Evolutionary conservation across 2,888 invertebrate species (phyloP).

Genomic region (Troides oblongomaculatus): DNA sequence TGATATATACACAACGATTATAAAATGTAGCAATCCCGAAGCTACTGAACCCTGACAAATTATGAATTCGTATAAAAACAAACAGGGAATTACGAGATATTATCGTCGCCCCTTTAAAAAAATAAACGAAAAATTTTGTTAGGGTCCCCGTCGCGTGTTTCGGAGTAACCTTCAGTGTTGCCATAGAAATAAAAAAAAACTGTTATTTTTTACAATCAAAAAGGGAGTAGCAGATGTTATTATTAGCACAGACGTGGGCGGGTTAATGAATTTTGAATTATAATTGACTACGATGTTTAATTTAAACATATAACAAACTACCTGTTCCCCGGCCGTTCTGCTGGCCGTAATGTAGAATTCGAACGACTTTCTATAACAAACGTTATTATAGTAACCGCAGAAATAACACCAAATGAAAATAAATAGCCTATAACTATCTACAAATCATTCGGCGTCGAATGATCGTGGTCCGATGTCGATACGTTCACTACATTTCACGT

Average conservation of each 20-base stretch:
- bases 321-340: no score
- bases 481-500: no score
- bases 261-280: background rate
- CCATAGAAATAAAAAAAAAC: background rate
- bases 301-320: no score
- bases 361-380: no score
- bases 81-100: slow-evolving; percentile 32
- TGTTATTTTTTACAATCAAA: background rate
- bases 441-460: no score
- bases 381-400: no score
- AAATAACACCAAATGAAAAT: no score
- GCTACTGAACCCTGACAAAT: slow-evolving; percentile 30
- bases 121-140: slow-evolving; percentile 29
- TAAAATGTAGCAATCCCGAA: slow-evolving; percentile 20
- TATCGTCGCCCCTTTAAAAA: slow-evolving; percentile 28
- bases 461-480: no score
- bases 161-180: slow-evolving; percentile 11
- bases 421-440: no score
- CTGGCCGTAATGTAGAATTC: no score
- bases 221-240: background rate
- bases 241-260: background rate
- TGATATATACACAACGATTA: slow-evolving; percentile 14
- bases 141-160: slow-evolving; percentile 22
- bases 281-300: no score
- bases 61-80: slow-evolving; percentile 33